Percentiles rank a stretch among this genome's conserved stretches.
These are phyloP conservation scores for Coelopa pilipes DNA, from an alignment of 2,888 invertebrate genomes.

Conservation along the genomic window DNA sequence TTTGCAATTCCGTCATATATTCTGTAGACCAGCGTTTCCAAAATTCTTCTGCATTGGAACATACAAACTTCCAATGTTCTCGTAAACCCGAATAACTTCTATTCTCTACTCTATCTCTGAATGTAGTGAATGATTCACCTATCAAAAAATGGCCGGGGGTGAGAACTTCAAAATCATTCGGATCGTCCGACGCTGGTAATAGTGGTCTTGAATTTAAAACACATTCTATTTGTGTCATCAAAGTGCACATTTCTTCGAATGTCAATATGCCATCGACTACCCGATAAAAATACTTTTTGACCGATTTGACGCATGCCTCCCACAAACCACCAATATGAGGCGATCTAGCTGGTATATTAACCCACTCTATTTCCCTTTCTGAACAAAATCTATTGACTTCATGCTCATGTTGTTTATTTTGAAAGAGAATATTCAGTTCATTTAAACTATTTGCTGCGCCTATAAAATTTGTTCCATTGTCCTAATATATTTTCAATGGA, in stretches of 20 bases:
- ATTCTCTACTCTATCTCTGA: no score
- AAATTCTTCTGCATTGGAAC: neutral
- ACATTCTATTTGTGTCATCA: constrained; percentile 33
- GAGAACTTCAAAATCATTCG: constrained; percentile 36
- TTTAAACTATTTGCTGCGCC: constrained; percentile 31
- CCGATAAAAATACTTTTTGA: neutral
- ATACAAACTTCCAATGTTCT: no score
- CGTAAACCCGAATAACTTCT: no score
- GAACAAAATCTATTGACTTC: neutral
- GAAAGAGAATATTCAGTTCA: constrained; percentile 32
- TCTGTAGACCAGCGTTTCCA: constrained; percentile 7
- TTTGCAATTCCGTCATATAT: constrained; percentile 1
- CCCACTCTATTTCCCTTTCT: neutral
- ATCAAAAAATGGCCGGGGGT: constrained; percentile 39
- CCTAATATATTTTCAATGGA: constrained; percentile 32
- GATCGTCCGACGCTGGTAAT: constrained; percentile 33
- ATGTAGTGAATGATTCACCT: neutral
- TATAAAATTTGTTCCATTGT: no score
- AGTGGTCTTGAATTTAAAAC: constrained; percentile 38
- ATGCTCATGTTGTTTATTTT: neutral
- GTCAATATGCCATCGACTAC: neutral
- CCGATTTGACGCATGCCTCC: neutral
- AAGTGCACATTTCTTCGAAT: constrained; percentile 34
- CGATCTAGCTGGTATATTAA: neutral
- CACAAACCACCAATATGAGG: constrained; percentile 10